Base-by-base conservation (phyloP, 1,140 invertebrate species). In the Anthonomus grandis region DNA sequence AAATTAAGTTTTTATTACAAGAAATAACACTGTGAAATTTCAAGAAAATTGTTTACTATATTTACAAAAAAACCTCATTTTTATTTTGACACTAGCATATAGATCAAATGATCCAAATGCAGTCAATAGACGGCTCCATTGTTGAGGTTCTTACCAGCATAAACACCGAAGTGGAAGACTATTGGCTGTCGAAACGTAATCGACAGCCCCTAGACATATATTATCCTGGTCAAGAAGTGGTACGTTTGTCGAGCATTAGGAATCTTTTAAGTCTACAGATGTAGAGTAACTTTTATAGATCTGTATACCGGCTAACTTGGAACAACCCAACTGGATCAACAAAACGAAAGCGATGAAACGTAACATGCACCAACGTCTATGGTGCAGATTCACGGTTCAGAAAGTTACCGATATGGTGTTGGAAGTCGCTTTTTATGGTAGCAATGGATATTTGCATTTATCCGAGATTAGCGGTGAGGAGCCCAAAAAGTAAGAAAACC, bases 241-340 rank as follows among this genome's bases (percentile, higher is more conserved):
- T 72, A 66, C 57, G 63, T 65, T 25, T 48, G 36, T n/a, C n/a
- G n/a, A n/a, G n/a, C n/a, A n/a, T n/a, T n/a, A n/a, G n/a, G n/a
- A n/a, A 36, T 17, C 21, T 44, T 56, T 50, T 19, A 41, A 44
- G 1, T 8, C 6, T 44, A 17, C 5, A 44, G 18, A n/a, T n/a
- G n/a, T n/a, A n/a, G n/a, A n/a, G n/a, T n/a, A 5, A 45, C 25
- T 24, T 45, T 17, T 48, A 41, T 50, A 48, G 70, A 64, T 64
- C 31, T 66, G 67, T 60, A 60, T 64, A 36, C 70, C 70, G 10
- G 52, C 51, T 24, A 79, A 81, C 50, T 75, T 93, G 31, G 84
- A 88, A 60, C 82, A 83, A 48, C 89, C 86, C 2, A 82, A 86
- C 59, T 94, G 90, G 90, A 75, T 90, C 9, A 76, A 85, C 25